These are phyloP conservation scores for Mesocricetus auratus DNA, from an alignment of 2,113 vertebrate genomes.

Conservation along the genomic window DNA sequence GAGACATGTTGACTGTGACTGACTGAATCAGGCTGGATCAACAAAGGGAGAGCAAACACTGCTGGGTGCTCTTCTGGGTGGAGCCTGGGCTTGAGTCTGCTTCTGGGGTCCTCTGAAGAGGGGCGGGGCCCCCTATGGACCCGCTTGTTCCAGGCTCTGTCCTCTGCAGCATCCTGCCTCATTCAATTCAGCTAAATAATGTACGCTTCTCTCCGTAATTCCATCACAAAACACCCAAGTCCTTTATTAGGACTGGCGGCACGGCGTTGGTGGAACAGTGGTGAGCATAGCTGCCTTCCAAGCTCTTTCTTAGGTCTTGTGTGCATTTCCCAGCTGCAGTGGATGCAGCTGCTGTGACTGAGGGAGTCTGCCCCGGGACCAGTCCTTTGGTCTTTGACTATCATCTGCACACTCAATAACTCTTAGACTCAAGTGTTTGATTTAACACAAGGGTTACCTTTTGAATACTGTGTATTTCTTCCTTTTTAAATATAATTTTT, in stretches of 20 bases:
- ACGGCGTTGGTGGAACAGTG: conserved; percentile 89
- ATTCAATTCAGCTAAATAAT: background rate
- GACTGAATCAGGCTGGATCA: background rate
- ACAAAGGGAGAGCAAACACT: background rate
- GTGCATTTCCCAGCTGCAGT: no score
- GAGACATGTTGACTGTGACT: background rate
- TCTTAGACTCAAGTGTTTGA: background rate
- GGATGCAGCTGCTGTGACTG: no score
- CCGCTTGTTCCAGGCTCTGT: background rate
- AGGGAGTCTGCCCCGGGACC: background rate
- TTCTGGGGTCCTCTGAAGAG: background rate
- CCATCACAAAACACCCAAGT: no score
- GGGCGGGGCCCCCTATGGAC: no score
- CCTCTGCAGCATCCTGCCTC: background rate
- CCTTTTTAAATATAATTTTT: background rate
- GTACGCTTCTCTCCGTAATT: no score
- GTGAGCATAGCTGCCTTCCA: conserved; percentile 91
- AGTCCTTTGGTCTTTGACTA: background rate
- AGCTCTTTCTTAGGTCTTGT: conserved; percentile 58
- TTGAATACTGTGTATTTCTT: background rate
- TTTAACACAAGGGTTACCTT: background rate
- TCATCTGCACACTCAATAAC: background rate
- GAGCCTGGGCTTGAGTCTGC: no score
- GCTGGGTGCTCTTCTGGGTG: background rate
- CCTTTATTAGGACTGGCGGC: background rate